Percentiles rank a stretch among this genome's conserved stretches.
phyloP scores from a whole-genome alignment of 2,888 invertebrate genomes.

The Augiades crinisus region DNA sequence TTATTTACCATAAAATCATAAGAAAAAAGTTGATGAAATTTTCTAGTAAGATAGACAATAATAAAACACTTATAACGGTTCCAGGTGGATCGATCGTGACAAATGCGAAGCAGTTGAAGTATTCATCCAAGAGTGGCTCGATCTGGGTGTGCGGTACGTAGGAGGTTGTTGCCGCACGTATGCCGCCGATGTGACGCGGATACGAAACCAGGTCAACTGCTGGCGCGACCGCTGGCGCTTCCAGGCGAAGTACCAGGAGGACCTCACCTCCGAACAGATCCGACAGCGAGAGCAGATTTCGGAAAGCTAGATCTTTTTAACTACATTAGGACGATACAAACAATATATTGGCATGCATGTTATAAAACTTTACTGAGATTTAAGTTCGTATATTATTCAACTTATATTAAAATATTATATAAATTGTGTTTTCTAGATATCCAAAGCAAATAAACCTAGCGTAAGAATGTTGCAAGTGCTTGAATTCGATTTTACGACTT shows the following conservation, averaged over 20 bases:
- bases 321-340: not conserved
- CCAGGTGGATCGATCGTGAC: conserved; percentile 87
- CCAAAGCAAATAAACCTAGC: no score
- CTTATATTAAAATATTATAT: no score
- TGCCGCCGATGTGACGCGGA: conserved; percentile 89
- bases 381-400: not conserved
- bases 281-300: conserved; percentile 1
- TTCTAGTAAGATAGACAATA: no score
- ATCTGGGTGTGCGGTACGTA: conserved; percentile 90
- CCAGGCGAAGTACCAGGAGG: conserved; percentile 45
- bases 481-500: not conserved
- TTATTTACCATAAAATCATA: no score
- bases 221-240: conserved; percentile 72
- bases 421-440: no score
- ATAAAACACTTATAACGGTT: no score
- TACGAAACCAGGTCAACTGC: conserved; percentile 83
- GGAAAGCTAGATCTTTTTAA: not conserved
- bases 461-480: not conserved
- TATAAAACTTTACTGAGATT: not conserved
- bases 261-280: conserved; percentile 13
- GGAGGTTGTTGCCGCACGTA: conserved; percentile 96
- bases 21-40: no score
- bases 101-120: conserved; percentile 86
- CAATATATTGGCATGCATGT: not conserved
- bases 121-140: conserved; percentile 90